These are phyloP conservation scores for Gymnarchus niloticus DNA, from an alignment of 2,113 vertebrate species.

Conservation along the genomic window DNA sequence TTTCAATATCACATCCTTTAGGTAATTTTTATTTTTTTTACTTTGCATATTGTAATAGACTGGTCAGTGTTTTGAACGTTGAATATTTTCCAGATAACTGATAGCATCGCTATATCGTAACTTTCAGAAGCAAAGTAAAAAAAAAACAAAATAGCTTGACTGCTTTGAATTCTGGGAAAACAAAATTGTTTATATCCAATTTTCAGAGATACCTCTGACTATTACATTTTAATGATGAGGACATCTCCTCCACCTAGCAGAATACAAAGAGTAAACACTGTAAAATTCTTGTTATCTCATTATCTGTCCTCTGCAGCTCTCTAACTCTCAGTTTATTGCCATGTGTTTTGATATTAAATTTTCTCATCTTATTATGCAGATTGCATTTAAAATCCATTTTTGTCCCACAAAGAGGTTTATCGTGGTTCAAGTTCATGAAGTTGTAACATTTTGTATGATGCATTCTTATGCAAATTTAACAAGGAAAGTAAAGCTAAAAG, in stretches of 20 bases:
- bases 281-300: background rate
- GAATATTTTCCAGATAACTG: conserved; percentile 20
- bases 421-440: background rate
- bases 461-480: conserved; percentile 8
- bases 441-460: conserved; percentile 10
- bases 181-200: background rate
- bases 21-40: background rate
- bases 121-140: background rate
- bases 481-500: background rate
- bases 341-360: conserved; percentile 16
- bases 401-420: background rate
- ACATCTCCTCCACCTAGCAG: background rate
- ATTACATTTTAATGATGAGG: background rate
- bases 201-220: background rate
- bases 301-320: conserved; percentile 6
- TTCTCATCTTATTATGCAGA: conserved; percentile 25
- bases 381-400: conserved; percentile 15
- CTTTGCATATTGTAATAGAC: conserved; percentile 2
- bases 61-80: background rate
- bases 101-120: background rate
- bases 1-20: background rate
- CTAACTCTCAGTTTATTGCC: conserved; percentile 15
- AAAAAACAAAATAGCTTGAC: background rate
- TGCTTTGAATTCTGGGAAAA: conserved; percentile 11
- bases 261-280: conserved; percentile 9